These are phyloP conservation scores for Apostichopus californicus DNA, from an alignment of 35 echinoderm and acorn worm species.

Conservation along the genomic window DNA sequence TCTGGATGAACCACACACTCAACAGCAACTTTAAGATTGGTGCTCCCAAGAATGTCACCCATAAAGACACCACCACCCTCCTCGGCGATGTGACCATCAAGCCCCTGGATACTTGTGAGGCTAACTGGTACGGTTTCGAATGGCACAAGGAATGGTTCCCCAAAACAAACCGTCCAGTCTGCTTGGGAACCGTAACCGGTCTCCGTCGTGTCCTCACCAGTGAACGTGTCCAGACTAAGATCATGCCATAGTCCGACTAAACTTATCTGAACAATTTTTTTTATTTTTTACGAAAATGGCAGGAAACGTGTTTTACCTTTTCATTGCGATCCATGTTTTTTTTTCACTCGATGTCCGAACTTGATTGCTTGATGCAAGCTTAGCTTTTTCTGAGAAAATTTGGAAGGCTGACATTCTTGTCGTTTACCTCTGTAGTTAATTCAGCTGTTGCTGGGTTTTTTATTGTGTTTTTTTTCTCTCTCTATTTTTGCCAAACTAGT, in stretches of 20 bases:
- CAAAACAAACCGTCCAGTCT: constrained; percentile 45
- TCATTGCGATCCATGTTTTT: not conserved
- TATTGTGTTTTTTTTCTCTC: not conserved
- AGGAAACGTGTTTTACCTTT: not conserved
- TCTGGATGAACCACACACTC: constrained; percentile 59
- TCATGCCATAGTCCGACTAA: constrained; percentile 4
- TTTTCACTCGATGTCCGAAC: not conserved
- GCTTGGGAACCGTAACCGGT: not conserved
- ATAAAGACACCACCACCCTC: not conserved
- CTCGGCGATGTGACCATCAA: not conserved
- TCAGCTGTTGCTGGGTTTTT: no score
- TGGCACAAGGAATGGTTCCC: constrained; percentile 84
- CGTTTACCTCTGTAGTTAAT: not conserved
- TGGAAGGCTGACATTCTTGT: not conserved
- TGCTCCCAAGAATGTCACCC: not conserved
- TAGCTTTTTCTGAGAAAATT: not conserved
- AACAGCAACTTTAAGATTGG: constrained; percentile 62
- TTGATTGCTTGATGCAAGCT: not conserved
- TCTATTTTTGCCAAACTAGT: not conserved
- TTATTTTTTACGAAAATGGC: not conserved
- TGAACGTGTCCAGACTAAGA: constrained; percentile 16
- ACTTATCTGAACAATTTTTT: not conserved
- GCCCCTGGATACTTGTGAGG: constrained; percentile 62
- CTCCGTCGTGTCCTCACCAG: constrained; percentile 20
- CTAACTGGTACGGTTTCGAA: constrained; percentile 67